Base-by-base conservation (phyloP, 2,888 invertebrate species). In the Lagria hirta region DNA sequence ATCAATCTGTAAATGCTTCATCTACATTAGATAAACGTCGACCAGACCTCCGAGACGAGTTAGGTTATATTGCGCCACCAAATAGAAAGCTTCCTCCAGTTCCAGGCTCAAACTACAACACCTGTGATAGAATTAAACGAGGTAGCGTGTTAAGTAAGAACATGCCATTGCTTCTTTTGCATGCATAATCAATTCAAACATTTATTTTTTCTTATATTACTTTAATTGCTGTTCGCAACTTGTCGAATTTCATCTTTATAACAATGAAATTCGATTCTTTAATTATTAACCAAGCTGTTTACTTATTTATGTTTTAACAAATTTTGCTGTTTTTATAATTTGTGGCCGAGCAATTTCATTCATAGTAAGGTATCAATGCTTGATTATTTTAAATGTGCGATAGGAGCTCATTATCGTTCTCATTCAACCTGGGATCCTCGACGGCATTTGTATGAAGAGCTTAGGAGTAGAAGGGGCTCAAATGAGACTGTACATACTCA, bases 21-120 rank as follows among this genome's bases (percentile, higher is more conserved):
- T 73, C 74, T 42, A 90, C 91, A 0, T 71, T 91, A 65, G 90
- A 90, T 75, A 90, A 91, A 69, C 78, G 84, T 51, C 83, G 89
- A 51, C 88, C 89, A 0, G 85, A 85, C 58, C 77, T 92, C 16
- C 82, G 91, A 16, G 92, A 92, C 68, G 92, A 93, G 69, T 79
- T 93, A 17, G 93, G 92, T 38, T 93, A 93, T 74, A 93, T 93
- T 71, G 91, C 93, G 0, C 92, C 93, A 12, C 93, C 92, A 37
- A 93, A 93, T 73, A 80, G 92, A 60, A 93, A 93, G 72, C 79
- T 92, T 43, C 92, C 93, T 1, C 93, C 93, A 12, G 92, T 93
- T 4, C 92, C 92, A 37, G 92, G 92, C 57, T 90, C 90, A 38
- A 92, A 92, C 75, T 92, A 92, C 77, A 92, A 91, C 72, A 93